phyloP scores from a whole-genome alignment of 2,888 invertebrate species.

The Caenorhabditis afra region DNA sequence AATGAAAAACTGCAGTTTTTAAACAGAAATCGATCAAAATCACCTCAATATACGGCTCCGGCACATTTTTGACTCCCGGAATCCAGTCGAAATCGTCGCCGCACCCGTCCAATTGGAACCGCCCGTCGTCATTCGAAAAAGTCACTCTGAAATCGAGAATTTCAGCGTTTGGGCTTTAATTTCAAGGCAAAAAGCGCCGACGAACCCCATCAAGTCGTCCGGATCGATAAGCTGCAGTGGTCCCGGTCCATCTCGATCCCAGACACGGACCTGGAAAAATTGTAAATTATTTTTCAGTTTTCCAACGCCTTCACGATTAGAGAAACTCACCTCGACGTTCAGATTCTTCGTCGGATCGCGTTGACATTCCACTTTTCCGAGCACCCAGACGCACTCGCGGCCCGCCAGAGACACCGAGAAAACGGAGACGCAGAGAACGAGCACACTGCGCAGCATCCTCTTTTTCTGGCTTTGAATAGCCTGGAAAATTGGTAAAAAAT shows the following conservation, averaged over 20 bases:
- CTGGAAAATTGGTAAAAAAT: conserved; percentile 5
- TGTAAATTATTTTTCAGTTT: background rate
- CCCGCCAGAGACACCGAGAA: conserved; percentile 50
- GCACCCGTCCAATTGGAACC: conserved; percentile 79
- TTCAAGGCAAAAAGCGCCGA: no score
- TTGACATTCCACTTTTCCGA: conserved; percentile 75
- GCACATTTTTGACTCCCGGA: conserved; percentile 75
- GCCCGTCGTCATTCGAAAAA: conserved; percentile 78
- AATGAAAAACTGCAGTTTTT: no score
- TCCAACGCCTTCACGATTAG: background rate
- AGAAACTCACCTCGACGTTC: conserved; percentile 80
- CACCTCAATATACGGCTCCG: conserved; percentile 73
- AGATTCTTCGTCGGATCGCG: conserved; percentile 72
- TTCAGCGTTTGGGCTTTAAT: no score
- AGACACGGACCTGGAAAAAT: conserved; percentile 69
- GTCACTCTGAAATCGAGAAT: conserved; percentile 70
- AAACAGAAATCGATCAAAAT: background rate
- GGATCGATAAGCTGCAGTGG: conserved; percentile 75
- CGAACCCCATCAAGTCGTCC: conserved; percentile 79
- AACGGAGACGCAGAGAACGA: conserved; percentile 25
- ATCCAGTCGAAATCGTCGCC: conserved; percentile 79
- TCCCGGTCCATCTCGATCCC: conserved; percentile 75
- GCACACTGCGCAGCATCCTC: conserved; percentile 20
- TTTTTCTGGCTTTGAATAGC: background rate
- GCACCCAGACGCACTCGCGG: conserved; percentile 77